Base-by-base conservation (phyloP, 2,113 vertebrate genomes). In the Prinia subflava region DNA sequence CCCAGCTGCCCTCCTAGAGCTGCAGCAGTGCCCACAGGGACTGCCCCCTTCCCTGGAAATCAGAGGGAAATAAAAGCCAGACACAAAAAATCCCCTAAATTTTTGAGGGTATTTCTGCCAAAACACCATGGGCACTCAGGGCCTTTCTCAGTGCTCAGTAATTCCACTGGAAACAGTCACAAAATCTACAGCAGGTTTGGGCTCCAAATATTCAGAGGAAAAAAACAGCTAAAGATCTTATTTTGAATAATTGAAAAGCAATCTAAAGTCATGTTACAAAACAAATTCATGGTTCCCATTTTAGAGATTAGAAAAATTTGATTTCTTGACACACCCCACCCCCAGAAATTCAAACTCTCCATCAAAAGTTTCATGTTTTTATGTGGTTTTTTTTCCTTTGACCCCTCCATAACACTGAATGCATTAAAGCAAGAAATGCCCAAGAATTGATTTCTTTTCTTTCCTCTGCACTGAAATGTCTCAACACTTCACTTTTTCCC, bases 391-490 rank as follows among this genome's bases (percentile, higher is more conserved):
- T 23, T 85, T 73, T 44, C 9, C 47, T 91, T 78, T 91, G 94
- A 89, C 95, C 94, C 30, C 31, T 87, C 75, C 60, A 19, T 68
- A 89, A 82, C 65, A 89, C 49, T 44, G 78, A 89, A 84, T 60
- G 57, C 87, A 84, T 91, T 81, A 96, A 89, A 87, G 78, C 52
- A 91, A 92, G 81, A 94, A 89, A 85, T 92, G 37, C 62, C 50
- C 87, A 71, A 67, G 31, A 78, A 91, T 70, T 96, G 35, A 94
- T 92, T 95, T 89, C 6, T 93, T 89, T 76, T 89, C 60, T 78
- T 70, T 87, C 63, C 65, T 78, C 55, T 78, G 22, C 25, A 56
- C 64, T 68, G 47, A 76, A 92, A 87, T 75, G 74, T 70, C 70
- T 87, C 57, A 31, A 78, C 65, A 73, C n/a, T 82, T 94, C 81